Percentiles rank a stretch among this genome's conserved stretches.
Evolutionary conservation across 2,888 invertebrate species (phyloP).

Genomic region (Macaria liturata): DNA sequence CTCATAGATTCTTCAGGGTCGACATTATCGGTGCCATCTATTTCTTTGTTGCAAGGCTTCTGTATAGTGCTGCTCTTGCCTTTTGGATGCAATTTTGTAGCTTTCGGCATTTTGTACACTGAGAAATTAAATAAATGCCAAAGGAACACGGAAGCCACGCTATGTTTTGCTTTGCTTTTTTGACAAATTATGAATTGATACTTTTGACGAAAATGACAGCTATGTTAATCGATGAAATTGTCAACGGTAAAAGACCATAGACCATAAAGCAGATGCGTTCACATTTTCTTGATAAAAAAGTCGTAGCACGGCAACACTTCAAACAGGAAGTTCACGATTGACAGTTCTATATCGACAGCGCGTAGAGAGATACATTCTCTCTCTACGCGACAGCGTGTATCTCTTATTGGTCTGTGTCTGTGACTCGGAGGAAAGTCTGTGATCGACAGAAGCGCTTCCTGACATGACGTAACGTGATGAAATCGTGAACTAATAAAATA

Average conservation of each 20-base stretch:
- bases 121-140: constrained; percentile 10
- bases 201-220: background rate
- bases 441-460: constrained; percentile 31
- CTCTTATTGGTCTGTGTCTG: too few species aligned
- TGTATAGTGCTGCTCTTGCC: constrained; percentile 69
- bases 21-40: constrained; percentile 47
- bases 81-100: constrained; percentile 70
- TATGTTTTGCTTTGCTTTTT: constrained; percentile 50
- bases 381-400: too few species aligned
- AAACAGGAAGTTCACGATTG: background rate
- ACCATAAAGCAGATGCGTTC: constrained; percentile 20
- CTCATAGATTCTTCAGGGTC: constrained; percentile 80
- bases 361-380: too few species aligned
- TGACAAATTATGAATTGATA: constrained; percentile 8
- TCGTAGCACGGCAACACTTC: background rate
- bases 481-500: constrained; percentile 48
- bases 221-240: constrained; percentile 1
- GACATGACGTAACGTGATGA: constrained; percentile 52
- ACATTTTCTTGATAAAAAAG: background rate
- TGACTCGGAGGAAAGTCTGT: background rate
- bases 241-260: constrained; percentile 4
- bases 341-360: background rate
- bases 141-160: constrained; percentile 42
- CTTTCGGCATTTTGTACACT: constrained; percentile 64
- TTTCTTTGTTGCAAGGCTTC: constrained; percentile 62